Conservation (phyloP, 2,113 vertebrate genomes). For the human region GRCh38 chr11:16775001-16775500, state of each 20-base stretch:
- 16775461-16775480: neutral
- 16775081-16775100: conserved; percentile 84
- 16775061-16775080: conserved; percentile 87
- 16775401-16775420: neutral
- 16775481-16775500: neutral
- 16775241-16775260: conserved; percentile 46
- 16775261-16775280: conserved; percentile 64
- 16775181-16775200: conserved; percentile 80
- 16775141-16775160: conserved; percentile 68
- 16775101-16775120: conserved; percentile 83
- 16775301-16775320: conserved; percentile 67
- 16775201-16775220: neutral
- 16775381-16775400: neutral
- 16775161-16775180: conserved; percentile 72
- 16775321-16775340: conserved; percentile 60
- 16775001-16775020: conserved; percentile 89
- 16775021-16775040: conserved; percentile 93
- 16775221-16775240: conserved; percentile 64
- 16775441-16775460: neutral
- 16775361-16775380: neutral
- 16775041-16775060: conserved; percentile 87
- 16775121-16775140: conserved; percentile 76
- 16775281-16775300: conserved; percentile 46
- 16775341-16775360: conserved; percentile 59
- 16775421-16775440: neutral